Base-by-base conservation (phyloP, 1,140 invertebrate genomes). In the Magallana angulata region DNA sequence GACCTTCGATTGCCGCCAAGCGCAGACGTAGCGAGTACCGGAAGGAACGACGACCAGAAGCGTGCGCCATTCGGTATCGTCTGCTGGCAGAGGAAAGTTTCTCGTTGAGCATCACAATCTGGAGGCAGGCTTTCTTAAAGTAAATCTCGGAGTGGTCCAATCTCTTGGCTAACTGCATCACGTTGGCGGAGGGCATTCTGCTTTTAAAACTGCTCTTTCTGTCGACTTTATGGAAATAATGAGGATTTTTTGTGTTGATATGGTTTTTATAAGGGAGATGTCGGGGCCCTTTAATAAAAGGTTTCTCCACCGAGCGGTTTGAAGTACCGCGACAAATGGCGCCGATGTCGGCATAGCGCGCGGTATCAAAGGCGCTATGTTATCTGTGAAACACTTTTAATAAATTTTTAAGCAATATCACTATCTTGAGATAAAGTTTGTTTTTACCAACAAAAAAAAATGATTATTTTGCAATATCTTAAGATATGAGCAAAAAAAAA, bases 31-130 rank as follows among this genome's bases (percentile, higher is more conserved):
- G 62, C 56, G 87, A 80, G 80, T 91, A 91, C 64, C 90, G 48
- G 68, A 89, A 91, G 57, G 87, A 85, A 7, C 87, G 64, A 8
- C 85, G 89, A 84, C 88, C 88, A 57, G 84, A 84, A 62, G 88
- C 85, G 59, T 88, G 87, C 14, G 90, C 90, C 84, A 84, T 87
- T n/a, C 86, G 87, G 64, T 90, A 91, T 71, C 89, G 58, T 85
- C 85, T 87, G 48, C 87, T 87, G 14, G 88, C 84, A 36, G 82
- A 86, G 30, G 85, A 85, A 59, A 90, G 83, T 58, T 85, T 86
- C 48, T 83, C 76, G 71, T 91, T 90, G 56, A 91, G 62, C 30
- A 89, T 56, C 24, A 88, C 85, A n/a, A 91, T 89, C 60, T 91
- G 90, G 56, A 86, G 85, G 62, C 88, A 89, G 14, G 90, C 88